These are phyloP conservation scores for Brenthis ino DNA, from an alignment of 2,888 invertebrate genomes.

Conservation along the genomic window DNA sequence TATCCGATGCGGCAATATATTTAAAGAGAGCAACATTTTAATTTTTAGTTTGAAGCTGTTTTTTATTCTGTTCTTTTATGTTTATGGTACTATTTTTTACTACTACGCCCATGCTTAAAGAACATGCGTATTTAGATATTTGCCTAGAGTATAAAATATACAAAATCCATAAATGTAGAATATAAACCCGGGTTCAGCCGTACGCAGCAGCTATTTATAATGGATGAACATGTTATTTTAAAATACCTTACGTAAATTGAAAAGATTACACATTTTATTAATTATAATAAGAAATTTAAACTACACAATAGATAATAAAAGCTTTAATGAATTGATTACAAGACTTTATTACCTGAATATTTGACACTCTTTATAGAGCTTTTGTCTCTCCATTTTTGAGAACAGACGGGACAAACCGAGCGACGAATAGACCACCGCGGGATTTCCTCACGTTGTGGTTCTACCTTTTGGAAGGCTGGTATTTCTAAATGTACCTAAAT, in stretches of 20 bases:
- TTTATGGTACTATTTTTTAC: no score
- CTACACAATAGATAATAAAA: background rate
- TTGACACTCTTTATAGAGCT: constrained; percentile 65
- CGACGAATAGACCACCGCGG: constrained; percentile 74
- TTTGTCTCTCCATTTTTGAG: constrained; percentile 73
- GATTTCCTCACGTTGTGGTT: constrained; percentile 47
- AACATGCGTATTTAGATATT: background rate
- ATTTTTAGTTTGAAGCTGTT: background rate
- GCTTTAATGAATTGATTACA: background rate
- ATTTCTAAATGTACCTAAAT: constrained; percentile 57
- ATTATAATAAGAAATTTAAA: no score
- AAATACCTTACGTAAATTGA: no score
- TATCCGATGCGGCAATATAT: no score
- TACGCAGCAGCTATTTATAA: no score
- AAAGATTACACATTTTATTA: no score
- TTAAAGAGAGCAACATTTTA: background rate
- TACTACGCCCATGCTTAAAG: no score
- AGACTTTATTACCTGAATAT: constrained; percentile 59
- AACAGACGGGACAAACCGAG: constrained; percentile 74
- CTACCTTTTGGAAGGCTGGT: constrained; percentile 60
- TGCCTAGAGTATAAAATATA: no score
- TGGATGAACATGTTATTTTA: no score
- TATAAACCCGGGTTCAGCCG: no score
- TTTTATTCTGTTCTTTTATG: no score
- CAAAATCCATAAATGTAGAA: no score